Evolutionary conservation across 2,113 vertebrate species (phyloP).

Genomic region (Dasypus novemcinctus): DNA sequence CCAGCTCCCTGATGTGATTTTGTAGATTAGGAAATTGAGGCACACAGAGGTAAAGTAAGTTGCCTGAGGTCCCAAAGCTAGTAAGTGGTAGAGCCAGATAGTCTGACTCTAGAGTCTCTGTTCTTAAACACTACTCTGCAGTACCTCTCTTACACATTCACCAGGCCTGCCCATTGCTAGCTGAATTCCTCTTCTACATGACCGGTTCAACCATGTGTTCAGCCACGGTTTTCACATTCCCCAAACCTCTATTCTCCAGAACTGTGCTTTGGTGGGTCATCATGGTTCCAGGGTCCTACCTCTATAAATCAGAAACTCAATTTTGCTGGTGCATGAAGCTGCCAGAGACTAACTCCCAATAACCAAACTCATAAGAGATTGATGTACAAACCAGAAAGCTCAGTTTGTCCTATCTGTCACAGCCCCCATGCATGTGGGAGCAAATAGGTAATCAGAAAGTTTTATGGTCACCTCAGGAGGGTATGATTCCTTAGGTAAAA

Average conservation of each 20-base stretch:
- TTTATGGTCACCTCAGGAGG: background rate
- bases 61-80: background rate
- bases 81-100: background rate
- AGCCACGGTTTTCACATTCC: background rate
- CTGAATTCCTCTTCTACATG: background rate
- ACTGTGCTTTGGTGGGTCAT: background rate
- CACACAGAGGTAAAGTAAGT: background rate
- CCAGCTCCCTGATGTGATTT: background rate
- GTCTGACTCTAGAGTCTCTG: background rate
- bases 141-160: background rate
- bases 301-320: conserved; percentile 14
- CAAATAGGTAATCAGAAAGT: background rate
- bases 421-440: background rate
- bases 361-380: background rate
- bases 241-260: background rate
- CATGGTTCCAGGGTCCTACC: background rate
- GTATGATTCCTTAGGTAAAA: background rate
- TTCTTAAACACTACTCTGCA: background rate
- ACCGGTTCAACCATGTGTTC: background rate
- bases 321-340: background rate
- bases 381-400: background rate
- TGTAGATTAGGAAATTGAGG: background rate
- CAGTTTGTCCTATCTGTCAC: background rate
- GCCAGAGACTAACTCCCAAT: background rate
- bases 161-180: background rate